Conservation (phyloP, 2,797 vertebrate species). For the Cercopithecus diana region DNA sequence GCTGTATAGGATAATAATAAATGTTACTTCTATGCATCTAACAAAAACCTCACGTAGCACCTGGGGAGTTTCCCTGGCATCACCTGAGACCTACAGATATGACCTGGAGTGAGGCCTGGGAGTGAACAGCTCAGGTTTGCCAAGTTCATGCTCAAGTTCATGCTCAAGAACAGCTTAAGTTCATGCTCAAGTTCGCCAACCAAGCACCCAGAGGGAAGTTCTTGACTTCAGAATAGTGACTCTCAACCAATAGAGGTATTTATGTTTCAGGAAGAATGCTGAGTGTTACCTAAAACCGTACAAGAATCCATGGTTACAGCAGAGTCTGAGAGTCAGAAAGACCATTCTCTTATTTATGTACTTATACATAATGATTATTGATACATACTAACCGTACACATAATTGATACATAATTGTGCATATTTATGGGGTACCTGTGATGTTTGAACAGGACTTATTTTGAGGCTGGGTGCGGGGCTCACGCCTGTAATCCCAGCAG, state of each 20-base stretch:
- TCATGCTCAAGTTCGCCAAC: neutral
- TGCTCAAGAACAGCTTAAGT: too few relatives aligned
- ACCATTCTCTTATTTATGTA: neutral
- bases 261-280: neutral
- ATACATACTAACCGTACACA: neutral
- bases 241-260: neutral
- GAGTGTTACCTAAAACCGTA: neutral
- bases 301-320: neutral
- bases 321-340: neutral
- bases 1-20: neutral
- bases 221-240: neutral
- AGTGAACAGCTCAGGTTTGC: neutral
- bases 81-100: neutral
- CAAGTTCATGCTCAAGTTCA: neutral
- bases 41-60: neutral
- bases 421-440: neutral
- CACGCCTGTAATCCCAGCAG: too few relatives aligned
- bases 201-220: neutral
- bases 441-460: neutral
- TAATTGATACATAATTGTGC: neutral
- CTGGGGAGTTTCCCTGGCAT: neutral
- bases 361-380: neutral
- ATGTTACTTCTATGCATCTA: neutral
- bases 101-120: neutral
- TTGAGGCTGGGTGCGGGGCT: fast-evolving